phyloP scores from a whole-genome alignment of 2,113 vertebrate genomes.

The Balaenoptera acutorostrata region DNA sequence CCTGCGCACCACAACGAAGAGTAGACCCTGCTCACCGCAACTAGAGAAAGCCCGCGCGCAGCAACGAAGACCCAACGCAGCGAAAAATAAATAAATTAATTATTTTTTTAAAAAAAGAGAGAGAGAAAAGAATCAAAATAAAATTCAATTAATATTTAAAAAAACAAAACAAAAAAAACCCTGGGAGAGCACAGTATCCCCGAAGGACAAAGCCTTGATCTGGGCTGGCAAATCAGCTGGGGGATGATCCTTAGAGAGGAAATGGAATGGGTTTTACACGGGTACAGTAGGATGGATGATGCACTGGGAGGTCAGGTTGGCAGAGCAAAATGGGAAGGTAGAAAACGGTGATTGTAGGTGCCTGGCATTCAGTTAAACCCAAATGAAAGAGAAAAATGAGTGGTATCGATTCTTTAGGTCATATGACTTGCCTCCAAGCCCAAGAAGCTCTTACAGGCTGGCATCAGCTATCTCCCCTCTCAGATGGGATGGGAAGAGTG shows the following conservation, averaged over 20 bases:
- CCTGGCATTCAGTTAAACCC: not conserved
- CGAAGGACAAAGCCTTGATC: not conserved
- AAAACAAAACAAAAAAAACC: not conserved
- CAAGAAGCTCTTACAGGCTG: not conserved
- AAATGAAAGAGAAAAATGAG: not conserved
- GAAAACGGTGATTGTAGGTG: rapidly evolving
- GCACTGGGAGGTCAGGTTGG: not conserved
- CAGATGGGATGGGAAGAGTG: not conserved
- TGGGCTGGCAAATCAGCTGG: not conserved
- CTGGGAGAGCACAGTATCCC: not conserved
- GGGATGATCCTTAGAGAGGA: not conserved
- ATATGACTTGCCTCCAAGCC: not conserved
- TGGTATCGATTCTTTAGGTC: not conserved
- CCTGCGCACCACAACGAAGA: too few species aligned
- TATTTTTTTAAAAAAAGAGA: too few species aligned
- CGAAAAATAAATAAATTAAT: too few species aligned
- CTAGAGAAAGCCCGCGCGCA: too few species aligned
- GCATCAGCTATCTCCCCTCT: not conserved
- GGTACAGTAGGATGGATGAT: not conserved
- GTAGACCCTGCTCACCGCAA: too few species aligned
- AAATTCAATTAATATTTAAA: too few species aligned
- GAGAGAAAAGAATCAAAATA: too few species aligned
- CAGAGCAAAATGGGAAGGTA: not conserved
- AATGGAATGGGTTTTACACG: not conserved
- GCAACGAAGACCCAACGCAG: too few species aligned